phyloP scores from a whole-genome alignment of 2,888 invertebrate species.

The Hartigia nigra region DNA sequence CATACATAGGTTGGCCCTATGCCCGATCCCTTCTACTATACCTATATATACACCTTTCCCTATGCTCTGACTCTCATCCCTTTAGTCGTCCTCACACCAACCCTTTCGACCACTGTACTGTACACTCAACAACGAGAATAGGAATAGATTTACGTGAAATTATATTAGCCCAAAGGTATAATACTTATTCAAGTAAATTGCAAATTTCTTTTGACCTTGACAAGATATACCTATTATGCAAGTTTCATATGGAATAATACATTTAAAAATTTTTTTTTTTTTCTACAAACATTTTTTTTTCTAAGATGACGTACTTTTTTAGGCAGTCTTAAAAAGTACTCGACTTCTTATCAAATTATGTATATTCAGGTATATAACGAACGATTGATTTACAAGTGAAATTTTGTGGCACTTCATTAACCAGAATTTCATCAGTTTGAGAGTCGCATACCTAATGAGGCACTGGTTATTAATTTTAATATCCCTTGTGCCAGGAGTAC shows the following conservation, averaged over 20 bases:
- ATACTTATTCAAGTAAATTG: background rate
- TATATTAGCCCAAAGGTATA: background rate
- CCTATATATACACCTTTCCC: slow-evolving; percentile 59
- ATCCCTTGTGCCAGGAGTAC: slow-evolving; percentile 34
- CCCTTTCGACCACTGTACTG: slow-evolving; percentile 12
- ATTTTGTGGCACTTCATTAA: slow-evolving; percentile 60
- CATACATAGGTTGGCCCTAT: slow-evolving; percentile 59
- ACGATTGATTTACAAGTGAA: slow-evolving; percentile 64
- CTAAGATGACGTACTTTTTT: background rate
- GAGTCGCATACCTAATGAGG: slow-evolving; percentile 62
- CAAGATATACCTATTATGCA: background rate
- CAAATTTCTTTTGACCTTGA: background rate
- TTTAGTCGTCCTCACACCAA: slow-evolving; percentile 16
- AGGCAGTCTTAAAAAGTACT: background rate
- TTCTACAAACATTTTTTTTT: background rate
- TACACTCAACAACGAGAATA: slow-evolving; percentile 53
- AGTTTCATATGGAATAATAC: background rate
- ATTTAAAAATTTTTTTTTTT: background rate
- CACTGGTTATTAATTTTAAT: slow-evolving; percentile 65
- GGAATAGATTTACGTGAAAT: slow-evolving; percentile 55
- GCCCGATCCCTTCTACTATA: slow-evolving; percentile 37
- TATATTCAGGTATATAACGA: slow-evolving; percentile 61
- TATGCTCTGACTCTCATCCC: slow-evolving; percentile 38
- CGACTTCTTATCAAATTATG: background rate
- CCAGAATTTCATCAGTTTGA: slow-evolving; percentile 57